phyloP scores from a whole-genome alignment of 2,113 vertebrate species.

The Callospermophilus lateralis region DNA sequence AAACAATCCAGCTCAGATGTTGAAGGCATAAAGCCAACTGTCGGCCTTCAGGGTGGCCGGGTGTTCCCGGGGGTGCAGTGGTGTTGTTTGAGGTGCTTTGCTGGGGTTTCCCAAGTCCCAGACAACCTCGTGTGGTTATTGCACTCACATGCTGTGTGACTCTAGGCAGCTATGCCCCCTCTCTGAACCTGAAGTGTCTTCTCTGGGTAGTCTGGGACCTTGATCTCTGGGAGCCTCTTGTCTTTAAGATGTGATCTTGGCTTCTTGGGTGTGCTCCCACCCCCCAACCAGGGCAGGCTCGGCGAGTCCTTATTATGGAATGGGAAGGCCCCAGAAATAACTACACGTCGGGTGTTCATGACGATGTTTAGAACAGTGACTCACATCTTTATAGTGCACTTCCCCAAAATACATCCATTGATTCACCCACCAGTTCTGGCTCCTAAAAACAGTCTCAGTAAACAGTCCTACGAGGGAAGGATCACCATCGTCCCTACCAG shows the following conservation, averaged over 20 bases:
- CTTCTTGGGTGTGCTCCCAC: neutral
- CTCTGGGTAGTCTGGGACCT: neutral
- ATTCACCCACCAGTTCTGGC: neutral
- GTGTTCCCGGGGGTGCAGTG: neutral
- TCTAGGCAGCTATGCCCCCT: neutral
- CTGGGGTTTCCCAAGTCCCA: neutral
- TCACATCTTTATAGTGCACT: neutral
- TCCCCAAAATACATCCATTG: neutral
- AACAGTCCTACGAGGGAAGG: neutral
- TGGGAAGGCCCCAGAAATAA: neutral
- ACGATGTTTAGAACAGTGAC: neutral
- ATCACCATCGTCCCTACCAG: fast-evolving
- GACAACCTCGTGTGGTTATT: neutral
- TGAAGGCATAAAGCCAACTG: no score
- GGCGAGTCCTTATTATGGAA: neutral
- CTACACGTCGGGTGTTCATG: fast-evolving
- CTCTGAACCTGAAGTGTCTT: neutral
- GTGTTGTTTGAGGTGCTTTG: neutral
- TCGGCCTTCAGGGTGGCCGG: neutral
- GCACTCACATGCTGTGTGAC: neutral
- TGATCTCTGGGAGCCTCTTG: neutral
- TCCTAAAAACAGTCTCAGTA: neutral
- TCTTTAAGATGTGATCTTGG: neutral
- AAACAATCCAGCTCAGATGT: neutral
- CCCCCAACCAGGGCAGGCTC: neutral